These are phyloP conservation scores for Stenolophus ochropezus DNA, from an alignment of 2,888 invertebrate genomes.

Conservation along the genomic window DNA sequence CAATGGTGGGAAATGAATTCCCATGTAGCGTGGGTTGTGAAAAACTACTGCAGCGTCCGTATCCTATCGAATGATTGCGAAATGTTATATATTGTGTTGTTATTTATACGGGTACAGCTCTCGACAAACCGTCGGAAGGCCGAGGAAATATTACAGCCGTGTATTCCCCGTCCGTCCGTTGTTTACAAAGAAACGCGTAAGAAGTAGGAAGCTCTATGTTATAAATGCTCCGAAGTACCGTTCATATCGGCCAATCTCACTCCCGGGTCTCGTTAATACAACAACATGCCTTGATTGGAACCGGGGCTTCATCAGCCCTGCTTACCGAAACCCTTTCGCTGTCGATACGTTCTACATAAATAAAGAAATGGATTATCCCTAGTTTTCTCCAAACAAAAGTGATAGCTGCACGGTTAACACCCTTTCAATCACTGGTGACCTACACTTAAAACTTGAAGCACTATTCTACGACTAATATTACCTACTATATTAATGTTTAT, in stretches of 20 bases:
- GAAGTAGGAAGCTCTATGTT: conserved; percentile 55
- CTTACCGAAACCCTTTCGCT: too few species aligned
- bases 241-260: conserved; percentile 45
- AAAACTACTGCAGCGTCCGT: conserved; percentile 2
- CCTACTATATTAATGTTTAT: too few species aligned
- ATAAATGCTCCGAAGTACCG: conserved; percentile 56
- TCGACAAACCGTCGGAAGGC: conserved; percentile 58
- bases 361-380: too few species aligned
- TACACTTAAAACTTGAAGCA: too few species aligned
- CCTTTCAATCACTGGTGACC: too few species aligned
- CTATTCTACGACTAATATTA: too few species aligned
- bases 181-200: conserved; percentile 58
- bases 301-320: neutral
- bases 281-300: conserved; percentile 17
- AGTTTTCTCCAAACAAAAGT: too few species aligned
- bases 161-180: conserved; percentile 55
- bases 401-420: too few species aligned
- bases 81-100: conserved; percentile 60
- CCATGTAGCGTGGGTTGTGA: conserved; percentile 35
- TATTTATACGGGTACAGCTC: conserved; percentile 59
- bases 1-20: conserved; percentile 49
- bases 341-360: too few species aligned
- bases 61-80: conserved; percentile 54
- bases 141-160: conserved; percentile 57
- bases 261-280: conserved; percentile 52